phyloP scores from a whole-genome alignment of 2,113 vertebrate genomes.

The Tachysurus fulvidraco region DNA sequence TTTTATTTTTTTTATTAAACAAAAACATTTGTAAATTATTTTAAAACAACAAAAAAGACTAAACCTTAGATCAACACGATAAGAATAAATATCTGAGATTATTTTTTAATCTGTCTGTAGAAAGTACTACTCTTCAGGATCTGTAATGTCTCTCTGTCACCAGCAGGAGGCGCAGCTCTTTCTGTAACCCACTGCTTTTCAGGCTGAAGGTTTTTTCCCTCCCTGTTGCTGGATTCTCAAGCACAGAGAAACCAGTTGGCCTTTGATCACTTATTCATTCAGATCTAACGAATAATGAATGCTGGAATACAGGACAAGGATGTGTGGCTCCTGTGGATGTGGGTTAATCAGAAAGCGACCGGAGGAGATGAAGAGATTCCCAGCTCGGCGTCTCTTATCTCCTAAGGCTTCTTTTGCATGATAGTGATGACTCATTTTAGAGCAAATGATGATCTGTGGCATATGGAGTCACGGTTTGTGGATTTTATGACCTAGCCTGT shows the following conservation, averaged over 20 bases:
- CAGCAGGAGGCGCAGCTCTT: conserved; percentile 65
- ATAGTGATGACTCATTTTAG: conserved; percentile 14
- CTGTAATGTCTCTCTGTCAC: conserved; percentile 58
- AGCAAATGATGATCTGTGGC: not conserved
- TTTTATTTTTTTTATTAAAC: no score
- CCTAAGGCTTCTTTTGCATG: conserved; percentile 6
- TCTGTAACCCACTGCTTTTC: conserved; percentile 28
- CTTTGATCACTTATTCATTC: conserved; percentile 73
- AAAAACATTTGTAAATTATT: not conserved
- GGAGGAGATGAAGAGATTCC: conserved; percentile 46
- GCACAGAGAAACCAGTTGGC: conserved; percentile 59
- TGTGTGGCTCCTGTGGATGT: conserved; percentile 53
- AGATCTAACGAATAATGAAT: conserved; percentile 70
- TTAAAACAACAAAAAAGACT: not conserved
- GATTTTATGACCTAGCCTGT: conserved; percentile 17
- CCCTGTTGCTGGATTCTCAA: conserved; percentile 52
- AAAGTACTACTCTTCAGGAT: not conserved
- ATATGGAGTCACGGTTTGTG: conserved; percentile 6
- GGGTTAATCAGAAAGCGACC: conserved; percentile 50
- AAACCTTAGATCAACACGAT: not conserved
- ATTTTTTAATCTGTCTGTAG: not conserved
- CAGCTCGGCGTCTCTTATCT: conserved; percentile 1
- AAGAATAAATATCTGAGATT: not conserved
- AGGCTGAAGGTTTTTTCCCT: not conserved
- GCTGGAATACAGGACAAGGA: conserved; percentile 60